Conservation (phyloP, 2,113 vertebrate genomes). For the Dendropsophus ebraccatus region DNA sequence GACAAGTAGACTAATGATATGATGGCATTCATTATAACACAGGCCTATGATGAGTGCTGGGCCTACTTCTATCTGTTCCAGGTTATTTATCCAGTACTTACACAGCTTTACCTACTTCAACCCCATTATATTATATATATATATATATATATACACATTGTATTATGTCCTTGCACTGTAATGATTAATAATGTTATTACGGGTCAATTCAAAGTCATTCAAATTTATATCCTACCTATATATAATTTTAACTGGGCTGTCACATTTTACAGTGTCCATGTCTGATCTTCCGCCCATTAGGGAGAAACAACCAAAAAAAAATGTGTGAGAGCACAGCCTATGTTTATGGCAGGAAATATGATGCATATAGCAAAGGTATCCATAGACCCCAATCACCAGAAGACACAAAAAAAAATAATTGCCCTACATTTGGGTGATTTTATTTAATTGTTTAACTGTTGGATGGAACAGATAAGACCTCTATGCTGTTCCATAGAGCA, state of each 20-base stretch:
- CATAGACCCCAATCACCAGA: background rate
- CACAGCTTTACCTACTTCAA: background rate
- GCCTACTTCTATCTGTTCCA: no score
- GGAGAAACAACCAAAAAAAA: no score
- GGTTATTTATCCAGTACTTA: background rate
- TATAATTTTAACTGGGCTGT: background rate
- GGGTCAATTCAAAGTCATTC: background rate
- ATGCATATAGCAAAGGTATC: no score
- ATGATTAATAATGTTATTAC: no score
- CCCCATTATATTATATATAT: background rate
- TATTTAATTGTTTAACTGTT: no score
- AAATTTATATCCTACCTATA: background rate
- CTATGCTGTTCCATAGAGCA: no score
- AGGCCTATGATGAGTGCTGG: no score
- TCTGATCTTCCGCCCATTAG: background rate
- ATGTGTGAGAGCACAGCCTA: no score
- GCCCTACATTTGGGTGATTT: no score
- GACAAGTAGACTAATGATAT: slow-evolving; percentile 47
- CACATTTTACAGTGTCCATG: background rate
- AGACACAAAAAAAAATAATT: no score
- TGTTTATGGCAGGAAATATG: no score
- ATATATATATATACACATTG: background rate
- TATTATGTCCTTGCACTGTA: background rate
- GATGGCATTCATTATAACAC: slow-evolving; percentile 34
- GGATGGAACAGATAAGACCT: no score